Conservation (phyloP, 2,797 vertebrate species). For the Tragopan temminckii region DNA sequence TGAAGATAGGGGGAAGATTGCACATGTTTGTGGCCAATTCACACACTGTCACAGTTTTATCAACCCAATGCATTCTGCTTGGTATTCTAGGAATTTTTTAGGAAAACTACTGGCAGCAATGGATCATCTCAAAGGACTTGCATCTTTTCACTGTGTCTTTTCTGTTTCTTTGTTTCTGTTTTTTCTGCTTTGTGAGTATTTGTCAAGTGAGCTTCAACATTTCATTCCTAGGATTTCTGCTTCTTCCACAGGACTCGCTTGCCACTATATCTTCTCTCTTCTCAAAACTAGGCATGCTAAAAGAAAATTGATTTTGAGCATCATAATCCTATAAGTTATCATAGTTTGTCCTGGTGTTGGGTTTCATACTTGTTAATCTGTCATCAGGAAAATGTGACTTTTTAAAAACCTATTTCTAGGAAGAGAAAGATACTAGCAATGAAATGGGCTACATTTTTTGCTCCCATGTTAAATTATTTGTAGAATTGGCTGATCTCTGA, state of each 20-base stretch:
- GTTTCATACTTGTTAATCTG: background rate
- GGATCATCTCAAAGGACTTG: background rate
- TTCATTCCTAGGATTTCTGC: background rate
- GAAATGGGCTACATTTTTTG: accelerated
- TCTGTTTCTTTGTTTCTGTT: background rate
- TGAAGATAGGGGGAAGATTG: background rate
- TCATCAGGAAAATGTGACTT: background rate
- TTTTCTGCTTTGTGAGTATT: background rate
- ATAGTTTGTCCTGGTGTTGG: background rate
- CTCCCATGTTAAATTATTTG: background rate
- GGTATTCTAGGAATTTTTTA: background rate
- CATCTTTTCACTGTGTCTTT: background rate
- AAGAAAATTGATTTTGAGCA: background rate
- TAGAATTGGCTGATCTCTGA: background rate
- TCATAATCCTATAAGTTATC: background rate
- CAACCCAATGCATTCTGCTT: background rate
- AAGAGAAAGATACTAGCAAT: background rate
- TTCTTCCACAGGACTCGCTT: background rate
- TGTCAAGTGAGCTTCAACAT: background rate
- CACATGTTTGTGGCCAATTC: no score
- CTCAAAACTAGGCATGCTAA: background rate
- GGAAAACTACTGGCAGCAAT: background rate
- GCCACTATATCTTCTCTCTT: background rate
- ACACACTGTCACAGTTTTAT: background rate
- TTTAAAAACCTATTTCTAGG: background rate